Evolutionary conservation across 2,797 vertebrate genomes (phyloP).

Genomic region (Dipus sagitta): DNA sequence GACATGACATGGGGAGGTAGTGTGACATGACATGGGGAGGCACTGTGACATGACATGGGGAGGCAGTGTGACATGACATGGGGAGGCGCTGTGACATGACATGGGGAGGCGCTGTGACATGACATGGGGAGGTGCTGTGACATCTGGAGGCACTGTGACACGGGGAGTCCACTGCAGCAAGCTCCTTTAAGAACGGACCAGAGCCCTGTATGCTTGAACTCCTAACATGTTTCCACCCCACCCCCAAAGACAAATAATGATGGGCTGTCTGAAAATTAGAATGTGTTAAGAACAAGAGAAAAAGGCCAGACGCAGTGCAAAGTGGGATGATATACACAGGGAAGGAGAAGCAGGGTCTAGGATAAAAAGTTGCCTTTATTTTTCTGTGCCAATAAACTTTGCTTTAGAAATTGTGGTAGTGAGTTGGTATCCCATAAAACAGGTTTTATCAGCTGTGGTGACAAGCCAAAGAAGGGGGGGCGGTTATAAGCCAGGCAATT

Average conservation of each 20-base stretch:
- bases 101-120: too few species aligned
- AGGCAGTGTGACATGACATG: too few species aligned
- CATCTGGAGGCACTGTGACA: constrained; percentile 80
- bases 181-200: constrained; percentile 61
- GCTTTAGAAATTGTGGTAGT: constrained; percentile 79
- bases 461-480: constrained; percentile 59
- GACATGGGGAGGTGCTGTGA: constrained; percentile 51
- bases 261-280: constrained; percentile 84
- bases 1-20: too few species aligned
- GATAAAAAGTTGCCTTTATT: constrained; percentile 87
- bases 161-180: constrained; percentile 83
- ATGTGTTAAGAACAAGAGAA: constrained; percentile 81
- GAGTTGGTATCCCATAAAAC: constrained; percentile 76
- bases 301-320: constrained; percentile 76
- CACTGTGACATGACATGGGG: too few species aligned
- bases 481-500: constrained; percentile 48
- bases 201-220: constrained; percentile 83
- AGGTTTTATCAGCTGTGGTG: constrained; percentile 72
- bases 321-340: constrained; percentile 70
- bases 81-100: too few species aligned
- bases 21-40: too few species aligned
- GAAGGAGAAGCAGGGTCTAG: constrained; percentile 82
- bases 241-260: constrained; percentile 73
- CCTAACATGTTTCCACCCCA: constrained; percentile 68
- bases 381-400: constrained; percentile 86